Percentiles rank a stretch among this genome's conserved stretches.
These are phyloP conservation scores for Gandaritis pyraliata DNA, from an alignment of 2,888 invertebrate genomes.

Conservation along the genomic window DNA sequence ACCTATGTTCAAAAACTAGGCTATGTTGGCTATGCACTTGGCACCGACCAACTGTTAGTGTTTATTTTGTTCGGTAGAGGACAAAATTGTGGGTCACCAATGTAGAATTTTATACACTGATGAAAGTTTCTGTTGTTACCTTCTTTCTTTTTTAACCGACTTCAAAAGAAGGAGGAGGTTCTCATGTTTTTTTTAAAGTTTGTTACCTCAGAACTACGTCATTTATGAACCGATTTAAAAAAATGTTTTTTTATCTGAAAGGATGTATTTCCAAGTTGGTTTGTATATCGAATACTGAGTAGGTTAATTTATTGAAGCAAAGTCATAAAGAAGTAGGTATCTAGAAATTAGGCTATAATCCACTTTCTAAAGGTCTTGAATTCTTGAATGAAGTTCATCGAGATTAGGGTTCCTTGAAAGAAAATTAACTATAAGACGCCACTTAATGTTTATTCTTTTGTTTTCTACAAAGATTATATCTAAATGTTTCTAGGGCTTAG, in stretches of 20 bases:
- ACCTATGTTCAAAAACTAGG: constrained; percentile 26
- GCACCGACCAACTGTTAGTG: constrained; percentile 28
- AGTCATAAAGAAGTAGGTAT: no score
- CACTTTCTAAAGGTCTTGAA: no score
- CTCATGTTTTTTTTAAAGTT: no score
- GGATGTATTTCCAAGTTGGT: no score
- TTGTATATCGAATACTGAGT: no score
- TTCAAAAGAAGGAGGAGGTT: no score
- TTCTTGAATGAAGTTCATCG: constrained; percentile 11
- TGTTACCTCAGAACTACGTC: no score
- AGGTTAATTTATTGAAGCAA: no score
- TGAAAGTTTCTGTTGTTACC: constrained; percentile 51
- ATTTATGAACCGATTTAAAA: no score
- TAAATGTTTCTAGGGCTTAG: constrained; percentile 26
- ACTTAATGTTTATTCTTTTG: constrained; percentile 17
- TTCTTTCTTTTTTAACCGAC: no score
- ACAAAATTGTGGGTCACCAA: constrained; percentile 48
- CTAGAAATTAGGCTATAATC: no score
- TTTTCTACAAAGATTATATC: constrained; percentile 27
- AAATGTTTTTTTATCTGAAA: no score
- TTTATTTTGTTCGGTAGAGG: constrained; percentile 35
- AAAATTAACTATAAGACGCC: constrained; percentile 19
- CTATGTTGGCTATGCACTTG: constrained; percentile 35
- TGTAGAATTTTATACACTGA: constrained; percentile 40
- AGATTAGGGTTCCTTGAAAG: constrained; percentile 10